phyloP scores from a whole-genome alignment of 2,113 vertebrate genomes.

The Reinhardtius hippoglossoides region DNA sequence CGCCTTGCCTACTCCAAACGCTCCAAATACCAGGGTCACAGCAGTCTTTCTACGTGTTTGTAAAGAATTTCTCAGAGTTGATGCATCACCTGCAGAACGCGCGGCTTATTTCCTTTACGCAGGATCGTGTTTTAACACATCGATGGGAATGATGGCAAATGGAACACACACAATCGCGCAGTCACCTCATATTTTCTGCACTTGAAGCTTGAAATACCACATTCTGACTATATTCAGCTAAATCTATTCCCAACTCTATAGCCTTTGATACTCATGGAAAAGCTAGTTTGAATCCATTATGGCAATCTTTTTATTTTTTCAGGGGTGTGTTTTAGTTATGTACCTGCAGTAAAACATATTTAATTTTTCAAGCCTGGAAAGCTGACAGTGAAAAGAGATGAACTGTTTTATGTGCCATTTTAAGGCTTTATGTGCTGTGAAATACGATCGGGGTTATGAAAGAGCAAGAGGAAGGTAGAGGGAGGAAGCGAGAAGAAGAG shows the following conservation, averaged over 20 bases:
- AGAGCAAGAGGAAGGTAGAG: slow-evolving; percentile 66
- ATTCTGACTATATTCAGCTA: slow-evolving; percentile 48
- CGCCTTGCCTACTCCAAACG: slow-evolving; percentile 42
- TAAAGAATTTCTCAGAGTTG: slow-evolving; percentile 27
- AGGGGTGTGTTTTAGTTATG: slow-evolving; percentile 80
- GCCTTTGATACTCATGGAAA: slow-evolving; percentile 54
- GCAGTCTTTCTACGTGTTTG: slow-evolving; percentile 27
- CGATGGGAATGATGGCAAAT: slow-evolving; percentile 9
- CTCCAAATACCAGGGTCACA: slow-evolving; percentile 47
- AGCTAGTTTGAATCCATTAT: slow-evolving; percentile 66
- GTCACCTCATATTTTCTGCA: slow-evolving; percentile 37
- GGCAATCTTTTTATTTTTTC: slow-evolving; percentile 41
- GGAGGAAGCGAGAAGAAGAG: slow-evolving; percentile 48
- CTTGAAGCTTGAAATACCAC: slow-evolving; percentile 37
- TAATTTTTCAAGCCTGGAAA: slow-evolving; percentile 83
- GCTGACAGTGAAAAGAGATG: slow-evolving; percentile 85
- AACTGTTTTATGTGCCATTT: slow-evolving; percentile 88
- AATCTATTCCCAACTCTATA: slow-evolving; percentile 54
- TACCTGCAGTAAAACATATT: slow-evolving; percentile 84
- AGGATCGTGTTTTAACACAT: slow-evolving; percentile 36
- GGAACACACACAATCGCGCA: slow-evolving; percentile 25
- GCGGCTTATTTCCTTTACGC: slow-evolving; percentile 18
- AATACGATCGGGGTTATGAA: slow-evolving; percentile 81
- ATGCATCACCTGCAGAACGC: slow-evolving; percentile 31
- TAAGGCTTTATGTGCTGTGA: slow-evolving; percentile 87